These are phyloP conservation scores for Helicoverpa zea DNA, from an alignment of 1,140 invertebrate genomes.

Conservation along the genomic window DNA sequence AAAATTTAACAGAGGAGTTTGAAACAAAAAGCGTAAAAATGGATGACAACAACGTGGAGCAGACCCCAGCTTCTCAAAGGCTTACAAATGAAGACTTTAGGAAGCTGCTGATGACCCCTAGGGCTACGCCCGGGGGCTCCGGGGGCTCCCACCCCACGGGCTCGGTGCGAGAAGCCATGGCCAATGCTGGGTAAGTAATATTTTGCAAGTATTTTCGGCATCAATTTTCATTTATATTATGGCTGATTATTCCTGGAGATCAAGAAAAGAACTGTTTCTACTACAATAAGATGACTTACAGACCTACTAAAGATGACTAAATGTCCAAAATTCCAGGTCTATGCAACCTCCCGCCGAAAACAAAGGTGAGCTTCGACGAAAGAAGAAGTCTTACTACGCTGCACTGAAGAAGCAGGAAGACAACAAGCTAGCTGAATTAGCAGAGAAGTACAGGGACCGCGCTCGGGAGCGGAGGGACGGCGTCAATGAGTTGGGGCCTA, in stretches of 20 bases:
- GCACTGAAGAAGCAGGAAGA: constrained; percentile 98
- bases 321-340: constrained; percentile 58
- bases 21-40: constrained; percentile 57
- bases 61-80: constrained; percentile 89
- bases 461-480: constrained; percentile 98
- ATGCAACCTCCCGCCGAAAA: constrained; percentile 87
- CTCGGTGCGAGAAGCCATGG: constrained; percentile 88
- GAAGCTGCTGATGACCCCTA: constrained; percentile 97
- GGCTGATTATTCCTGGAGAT: no score
- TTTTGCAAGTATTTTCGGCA: background rate
- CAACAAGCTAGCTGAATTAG: constrained; percentile 97
- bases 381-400: constrained; percentile 97
- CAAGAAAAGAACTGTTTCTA: no score
- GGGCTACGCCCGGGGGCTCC: constrained; percentile 88
- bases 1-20: background rate
- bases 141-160: constrained; percentile 81
- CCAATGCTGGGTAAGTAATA: constrained; percentile 84
- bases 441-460: constrained; percentile 97
- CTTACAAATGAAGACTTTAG: constrained; percentile 99
- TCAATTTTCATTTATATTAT: background rate
- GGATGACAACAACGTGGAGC: constrained; percentile 82
- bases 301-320: background rate
- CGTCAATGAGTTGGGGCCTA: constrained; percentile 92
- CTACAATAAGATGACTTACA: background rate
- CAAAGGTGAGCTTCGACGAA: constrained; percentile 91